These are phyloP conservation scores for Lepidochrysops patricia DNA, from an alignment of 2,888 invertebrate genomes.

Conservation along the genomic window DNA sequence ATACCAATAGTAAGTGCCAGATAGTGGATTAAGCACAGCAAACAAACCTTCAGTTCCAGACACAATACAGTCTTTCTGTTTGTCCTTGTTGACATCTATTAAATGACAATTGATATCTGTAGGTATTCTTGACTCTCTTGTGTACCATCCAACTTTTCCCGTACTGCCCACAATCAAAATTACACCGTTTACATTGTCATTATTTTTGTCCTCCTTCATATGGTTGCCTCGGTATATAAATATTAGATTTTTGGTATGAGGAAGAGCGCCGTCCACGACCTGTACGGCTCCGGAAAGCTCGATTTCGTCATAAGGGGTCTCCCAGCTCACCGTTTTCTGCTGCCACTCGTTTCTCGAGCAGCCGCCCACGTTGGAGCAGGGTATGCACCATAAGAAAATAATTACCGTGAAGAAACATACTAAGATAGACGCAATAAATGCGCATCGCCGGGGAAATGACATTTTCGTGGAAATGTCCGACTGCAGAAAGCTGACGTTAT, in stretches of 20 bases:
- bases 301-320: conserved; percentile 78
- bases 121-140: conserved; percentile 79
- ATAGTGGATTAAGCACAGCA: conserved; percentile 68
- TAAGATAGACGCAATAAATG: conserved; percentile 81
- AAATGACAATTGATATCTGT: conserved; percentile 82
- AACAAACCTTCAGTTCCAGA: conserved; percentile 79
- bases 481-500: conserved; percentile 64
- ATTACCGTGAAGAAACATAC: conserved; percentile 81
- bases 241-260: conserved; percentile 80
- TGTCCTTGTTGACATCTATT: conserved; percentile 82
- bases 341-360: conserved; percentile 75
- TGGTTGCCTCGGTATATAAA: conserved; percentile 82
- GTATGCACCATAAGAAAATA: conserved; percentile 83
- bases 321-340: conserved; percentile 79
- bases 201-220: conserved; percentile 66
- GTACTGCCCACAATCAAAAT: conserved; percentile 80
- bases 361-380: conserved; percentile 81
- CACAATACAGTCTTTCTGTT: conserved; percentile 82
- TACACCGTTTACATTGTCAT: conserved; percentile 77
- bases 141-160: conserved; percentile 84
- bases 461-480: conserved; percentile 72
- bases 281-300: conserved; percentile 81
- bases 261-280: conserved; percentile 77
- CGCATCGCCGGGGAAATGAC: conserved; percentile 79
- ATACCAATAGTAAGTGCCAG: conserved; percentile 74